Evolutionary conservation across 2,797 vertebrate genomes (phyloP).

Genomic region (Lacerta agilis): DNA sequence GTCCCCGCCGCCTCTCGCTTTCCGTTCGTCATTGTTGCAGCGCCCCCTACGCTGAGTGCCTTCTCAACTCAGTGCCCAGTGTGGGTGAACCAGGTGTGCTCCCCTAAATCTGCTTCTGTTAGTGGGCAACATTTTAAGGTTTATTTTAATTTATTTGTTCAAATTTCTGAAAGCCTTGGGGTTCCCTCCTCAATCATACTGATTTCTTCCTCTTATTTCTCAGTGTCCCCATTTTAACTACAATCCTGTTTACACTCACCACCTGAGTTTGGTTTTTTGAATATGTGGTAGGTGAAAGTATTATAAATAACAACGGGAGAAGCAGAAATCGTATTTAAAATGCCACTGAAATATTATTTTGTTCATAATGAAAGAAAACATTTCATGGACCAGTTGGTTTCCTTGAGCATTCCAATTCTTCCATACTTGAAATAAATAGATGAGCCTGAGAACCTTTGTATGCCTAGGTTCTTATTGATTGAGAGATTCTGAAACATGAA

Average conservation of each 20-base stretch:
- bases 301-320: neutral
- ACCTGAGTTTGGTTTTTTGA: neutral
- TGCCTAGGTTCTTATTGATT: neutral
- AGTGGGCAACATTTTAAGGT: too few species aligned
- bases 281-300: neutral
- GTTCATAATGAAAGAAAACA: neutral
- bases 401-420: neutral
- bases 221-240: neutral
- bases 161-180: too few species aligned
- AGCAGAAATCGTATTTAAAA: neutral
- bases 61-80: too few species aligned
- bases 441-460: neutral
- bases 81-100: too few species aligned
- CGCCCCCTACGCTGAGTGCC: too few species aligned
- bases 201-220: too few species aligned
- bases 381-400: neutral
- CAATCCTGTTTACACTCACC: neutral
- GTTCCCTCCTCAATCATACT: too few species aligned
- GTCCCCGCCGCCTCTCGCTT: too few species aligned
- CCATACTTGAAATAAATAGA: fast-evolving
- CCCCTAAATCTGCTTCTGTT: too few species aligned
- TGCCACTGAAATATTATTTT: neutral
- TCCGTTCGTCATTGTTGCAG: too few species aligned
- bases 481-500: neutral
- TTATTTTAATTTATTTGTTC: too few species aligned